These are phyloP conservation scores for Cantharis rufa DNA, from an alignment of 2,888 invertebrate genomes.

Conservation along the genomic window DNA sequence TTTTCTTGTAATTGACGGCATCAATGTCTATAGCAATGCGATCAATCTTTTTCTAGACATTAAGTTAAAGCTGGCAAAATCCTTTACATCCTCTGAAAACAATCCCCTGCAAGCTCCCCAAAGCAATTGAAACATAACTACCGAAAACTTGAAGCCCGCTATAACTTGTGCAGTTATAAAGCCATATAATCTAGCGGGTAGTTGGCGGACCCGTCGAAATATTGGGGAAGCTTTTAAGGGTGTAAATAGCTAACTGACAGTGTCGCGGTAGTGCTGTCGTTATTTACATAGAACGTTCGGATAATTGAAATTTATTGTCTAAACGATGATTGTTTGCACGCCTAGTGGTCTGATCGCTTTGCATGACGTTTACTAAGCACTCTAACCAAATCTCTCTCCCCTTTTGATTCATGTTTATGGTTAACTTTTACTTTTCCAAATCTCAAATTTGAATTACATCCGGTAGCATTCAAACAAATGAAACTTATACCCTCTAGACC, in stretches of 20 bases:
- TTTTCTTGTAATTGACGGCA: constrained; percentile 18
- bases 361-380: constrained; percentile 42
- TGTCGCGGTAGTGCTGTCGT: constrained; percentile 47
- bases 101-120: constrained; percentile 30
- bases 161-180: constrained; percentile 39
- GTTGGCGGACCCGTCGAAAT: constrained; percentile 40
- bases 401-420: constrained; percentile 46
- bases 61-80: constrained; percentile 20
- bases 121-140: constrained; percentile 42
- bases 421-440: constrained; percentile 37
- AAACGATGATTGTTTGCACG: constrained; percentile 49
- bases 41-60: constrained; percentile 16
- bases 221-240: constrained; percentile 38
- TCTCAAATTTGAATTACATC: constrained; percentile 26
- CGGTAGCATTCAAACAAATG: not conserved
- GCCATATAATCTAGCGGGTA: constrained; percentile 45
- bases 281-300: constrained; percentile 46
- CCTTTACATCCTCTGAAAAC: constrained; percentile 32
- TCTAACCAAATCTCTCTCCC: constrained; percentile 32
- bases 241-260: constrained; percentile 55
- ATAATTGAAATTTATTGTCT: constrained; percentile 57
- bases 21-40: constrained; percentile 12
- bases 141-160: constrained; percentile 37
- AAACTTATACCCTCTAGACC: not conserved
- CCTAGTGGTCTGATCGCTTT: constrained; percentile 41